A percentile compares a stretch with the other conserved stretches of the same genome.
Evolutionary conservation across 2,797 vertebrate species (phyloP).

Genomic region (Alcedo quadribrachys): DNA sequence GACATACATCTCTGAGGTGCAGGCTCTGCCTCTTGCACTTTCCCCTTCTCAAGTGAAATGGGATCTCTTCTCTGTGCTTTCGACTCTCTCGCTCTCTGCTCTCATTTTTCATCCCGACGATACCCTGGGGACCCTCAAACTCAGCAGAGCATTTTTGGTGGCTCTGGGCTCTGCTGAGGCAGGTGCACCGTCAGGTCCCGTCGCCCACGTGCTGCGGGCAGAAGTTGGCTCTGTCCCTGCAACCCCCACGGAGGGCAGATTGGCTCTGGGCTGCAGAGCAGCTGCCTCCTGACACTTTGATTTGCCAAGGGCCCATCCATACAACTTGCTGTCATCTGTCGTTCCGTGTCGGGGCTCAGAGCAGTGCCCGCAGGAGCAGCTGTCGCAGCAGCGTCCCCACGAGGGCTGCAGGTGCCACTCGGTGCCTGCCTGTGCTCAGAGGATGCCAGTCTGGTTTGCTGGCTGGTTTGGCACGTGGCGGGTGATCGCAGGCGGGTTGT

Average conservation of each 20-base stretch:
- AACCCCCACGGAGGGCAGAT: not conserved
- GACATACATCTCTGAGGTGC: not conserved
- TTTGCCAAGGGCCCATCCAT: not conserved
- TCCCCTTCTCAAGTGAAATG: not conserved
- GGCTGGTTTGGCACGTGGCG: not conserved
- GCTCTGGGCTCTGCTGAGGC: rapidly evolving
- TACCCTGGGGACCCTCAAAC: not conserved
- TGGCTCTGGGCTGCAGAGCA: not conserved
- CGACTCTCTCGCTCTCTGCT: not conserved
- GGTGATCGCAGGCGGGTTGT: rapidly evolving
- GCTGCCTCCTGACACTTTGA: not conserved
- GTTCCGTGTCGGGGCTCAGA: not conserved
- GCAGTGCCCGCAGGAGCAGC: not conserved
- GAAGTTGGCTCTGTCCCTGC: not conserved
- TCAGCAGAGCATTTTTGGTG: rapidly evolving
- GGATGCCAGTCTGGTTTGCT: not conserved
- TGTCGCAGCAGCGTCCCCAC: not conserved
- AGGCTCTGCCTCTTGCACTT: not conserved
- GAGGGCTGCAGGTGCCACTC: not conserved
- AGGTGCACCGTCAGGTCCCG: rapidly evolving
- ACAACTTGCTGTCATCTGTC: not conserved
- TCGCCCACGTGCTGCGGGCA: not conserved
- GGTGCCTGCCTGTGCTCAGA: not conserved
- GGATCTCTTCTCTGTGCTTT: not conserved
- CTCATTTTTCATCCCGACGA: not conserved